Evolutionary conservation across 2,797 vertebrate species (phyloP).

Genomic region (Acanthurus tractus): DNA sequence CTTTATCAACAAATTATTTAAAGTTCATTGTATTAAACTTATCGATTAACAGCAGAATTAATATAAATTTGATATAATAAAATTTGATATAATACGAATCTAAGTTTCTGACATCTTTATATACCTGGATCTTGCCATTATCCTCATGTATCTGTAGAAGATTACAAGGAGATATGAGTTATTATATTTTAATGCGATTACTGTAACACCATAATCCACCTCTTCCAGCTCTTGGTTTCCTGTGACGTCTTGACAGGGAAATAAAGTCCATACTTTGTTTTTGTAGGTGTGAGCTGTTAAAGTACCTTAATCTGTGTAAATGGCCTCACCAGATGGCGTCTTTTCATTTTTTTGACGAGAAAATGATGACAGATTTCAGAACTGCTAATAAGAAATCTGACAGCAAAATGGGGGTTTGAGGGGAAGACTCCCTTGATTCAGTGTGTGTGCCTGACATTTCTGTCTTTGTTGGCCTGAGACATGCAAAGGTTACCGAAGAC

Average conservation of each 20-base stretch:
- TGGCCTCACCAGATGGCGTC: conserved; percentile 42
- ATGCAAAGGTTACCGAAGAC: conserved; percentile 1
- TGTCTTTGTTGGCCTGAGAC: conserved; percentile 2
- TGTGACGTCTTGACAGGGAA: conserved; percentile 57
- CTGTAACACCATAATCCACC: conserved; percentile 54
- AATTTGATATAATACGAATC: no score
- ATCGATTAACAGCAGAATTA: background rate
- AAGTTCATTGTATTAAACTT: background rate
- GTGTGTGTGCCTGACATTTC: conserved; percentile 2
- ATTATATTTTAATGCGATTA: conserved; percentile 54
- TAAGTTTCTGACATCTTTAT: background rate
- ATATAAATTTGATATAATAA: background rate
- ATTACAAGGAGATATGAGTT: conserved; percentile 28
- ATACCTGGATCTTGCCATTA: background rate
- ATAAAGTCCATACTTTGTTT: conserved; percentile 66
- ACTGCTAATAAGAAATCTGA: conserved; percentile 43
- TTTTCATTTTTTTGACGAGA: conserved; percentile 71
- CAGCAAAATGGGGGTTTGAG: conserved; percentile 21
- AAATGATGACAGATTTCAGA: conserved; percentile 62
- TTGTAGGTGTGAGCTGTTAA: conserved; percentile 73
- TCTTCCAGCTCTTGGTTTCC: conserved; percentile 59
- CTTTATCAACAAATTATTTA: background rate
- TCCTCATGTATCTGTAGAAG: conserved; percentile 3
- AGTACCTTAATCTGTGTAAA: conserved; percentile 46
- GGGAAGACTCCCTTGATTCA: conserved; percentile 31